phyloP scores from a whole-genome alignment of 2,797 vertebrate genomes.

The Pangasius djambal region DNA sequence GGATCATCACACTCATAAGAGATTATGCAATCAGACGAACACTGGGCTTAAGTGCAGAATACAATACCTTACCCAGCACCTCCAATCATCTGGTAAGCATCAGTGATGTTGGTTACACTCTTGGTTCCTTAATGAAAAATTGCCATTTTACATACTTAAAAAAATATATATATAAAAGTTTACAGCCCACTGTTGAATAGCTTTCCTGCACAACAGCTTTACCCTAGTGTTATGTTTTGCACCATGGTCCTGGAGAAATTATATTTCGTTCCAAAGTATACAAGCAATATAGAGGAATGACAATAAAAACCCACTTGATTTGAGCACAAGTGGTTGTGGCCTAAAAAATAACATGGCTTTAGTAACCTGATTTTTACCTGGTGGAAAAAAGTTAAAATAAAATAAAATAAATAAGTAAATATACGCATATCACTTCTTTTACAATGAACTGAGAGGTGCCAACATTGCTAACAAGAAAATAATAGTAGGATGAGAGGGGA shows the following conservation, averaged over 20 bases:
- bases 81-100: neutral
- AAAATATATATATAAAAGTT: too few species aligned
- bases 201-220: neutral
- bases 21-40: neutral
- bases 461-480: neutral
- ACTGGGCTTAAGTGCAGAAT: neutral
- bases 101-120: neutral
- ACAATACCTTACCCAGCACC: neutral
- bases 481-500: too few species aligned
- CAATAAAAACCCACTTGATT: neutral
- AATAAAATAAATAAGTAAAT: too few species aligned
- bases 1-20: neutral
- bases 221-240: neutral
- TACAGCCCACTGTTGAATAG: neutral
- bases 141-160: neutral
- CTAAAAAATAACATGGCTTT: too few species aligned
- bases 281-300: neutral
- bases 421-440: neutral
- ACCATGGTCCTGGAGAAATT: neutral
- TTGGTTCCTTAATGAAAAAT: neutral
- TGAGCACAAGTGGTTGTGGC: too few species aligned
- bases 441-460: neutral
- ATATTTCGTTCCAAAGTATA: neutral
- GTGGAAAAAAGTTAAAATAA: too few species aligned
- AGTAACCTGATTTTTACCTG: too few species aligned